A percentile compares a stretch with the other conserved stretches of the same genome.
Conservation (phyloP, 2,888 invertebrate species). For the Eremobia ochroleuca region DNA sequence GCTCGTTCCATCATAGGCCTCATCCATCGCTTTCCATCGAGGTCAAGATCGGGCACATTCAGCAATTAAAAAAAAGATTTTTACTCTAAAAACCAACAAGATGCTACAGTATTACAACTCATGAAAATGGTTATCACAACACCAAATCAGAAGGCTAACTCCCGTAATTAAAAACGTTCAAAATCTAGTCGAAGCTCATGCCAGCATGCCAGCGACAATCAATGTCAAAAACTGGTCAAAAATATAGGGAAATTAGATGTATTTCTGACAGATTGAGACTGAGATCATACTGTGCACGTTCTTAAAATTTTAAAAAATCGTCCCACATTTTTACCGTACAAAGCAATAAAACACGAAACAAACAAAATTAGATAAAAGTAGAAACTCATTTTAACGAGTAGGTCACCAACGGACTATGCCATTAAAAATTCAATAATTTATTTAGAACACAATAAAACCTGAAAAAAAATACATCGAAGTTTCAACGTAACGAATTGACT, state of each 20-base stretch:
- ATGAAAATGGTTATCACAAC: background rate
- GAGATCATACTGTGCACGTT: background rate
- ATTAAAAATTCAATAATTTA: background rate
- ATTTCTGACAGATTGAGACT: too few relatives aligned
- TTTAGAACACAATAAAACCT: background rate
- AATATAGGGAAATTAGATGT: too few relatives aligned
- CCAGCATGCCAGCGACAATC: too few relatives aligned
- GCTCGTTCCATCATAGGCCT: too few relatives aligned
- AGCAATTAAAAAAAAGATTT: too few relatives aligned
- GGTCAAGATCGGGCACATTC: too few relatives aligned
- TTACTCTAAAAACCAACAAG: too few relatives aligned
- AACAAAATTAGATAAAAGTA: background rate
- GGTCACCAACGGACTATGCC: background rate
- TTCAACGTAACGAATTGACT: constrained; percentile 52
- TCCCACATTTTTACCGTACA: background rate
- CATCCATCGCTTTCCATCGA: too few relatives aligned
- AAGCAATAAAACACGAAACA: background rate
- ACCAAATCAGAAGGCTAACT: background rate
- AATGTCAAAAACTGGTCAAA: too few relatives aligned
- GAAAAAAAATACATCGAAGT: background rate
- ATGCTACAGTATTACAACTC: background rate
- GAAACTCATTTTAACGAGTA: background rate
- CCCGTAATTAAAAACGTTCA: too few relatives aligned
- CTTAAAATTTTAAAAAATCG: background rate
- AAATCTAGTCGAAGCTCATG: too few relatives aligned